Evolutionary conservation across 2,888 invertebrate genomes (phyloP).

Genomic region (Megalurothrips usitatus): DNA sequence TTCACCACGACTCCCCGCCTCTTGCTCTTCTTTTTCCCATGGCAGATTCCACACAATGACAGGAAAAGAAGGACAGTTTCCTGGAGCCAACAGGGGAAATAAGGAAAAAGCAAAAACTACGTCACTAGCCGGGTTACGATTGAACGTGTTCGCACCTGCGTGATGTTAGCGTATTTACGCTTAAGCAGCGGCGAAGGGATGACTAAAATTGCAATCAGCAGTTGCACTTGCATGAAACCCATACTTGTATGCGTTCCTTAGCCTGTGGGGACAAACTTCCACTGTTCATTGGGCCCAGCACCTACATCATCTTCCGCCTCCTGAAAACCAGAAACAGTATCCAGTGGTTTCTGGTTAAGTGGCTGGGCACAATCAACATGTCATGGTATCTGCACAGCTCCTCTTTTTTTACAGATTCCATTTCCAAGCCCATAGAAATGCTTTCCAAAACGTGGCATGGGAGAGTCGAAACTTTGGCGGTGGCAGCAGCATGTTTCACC

Average conservation of each 20-base stretch:
- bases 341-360: neutral
- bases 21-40: no score
- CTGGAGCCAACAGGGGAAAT: no score
- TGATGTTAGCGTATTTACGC: no score
- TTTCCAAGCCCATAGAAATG: neutral
- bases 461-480: neutral
- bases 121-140: no score
- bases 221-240: no score
- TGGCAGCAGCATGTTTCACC: neutral
- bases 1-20: no score
- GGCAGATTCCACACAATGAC: no score
- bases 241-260: neutral
- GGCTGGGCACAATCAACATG: neutral
- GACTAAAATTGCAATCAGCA: no score
- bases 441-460: neutral
- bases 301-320: neutral
- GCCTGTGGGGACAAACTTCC: neutral
- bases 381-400: neutral
- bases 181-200: no score
- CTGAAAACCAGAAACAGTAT: neutral
- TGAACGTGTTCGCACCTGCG: no score
- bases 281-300: neutral
- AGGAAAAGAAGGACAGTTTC: no score
- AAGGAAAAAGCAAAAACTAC: no score
- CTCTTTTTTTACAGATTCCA: neutral